phyloP scores from a whole-genome alignment of 2,797 vertebrate species.

The Macrochelys suwanniensis region DNA sequence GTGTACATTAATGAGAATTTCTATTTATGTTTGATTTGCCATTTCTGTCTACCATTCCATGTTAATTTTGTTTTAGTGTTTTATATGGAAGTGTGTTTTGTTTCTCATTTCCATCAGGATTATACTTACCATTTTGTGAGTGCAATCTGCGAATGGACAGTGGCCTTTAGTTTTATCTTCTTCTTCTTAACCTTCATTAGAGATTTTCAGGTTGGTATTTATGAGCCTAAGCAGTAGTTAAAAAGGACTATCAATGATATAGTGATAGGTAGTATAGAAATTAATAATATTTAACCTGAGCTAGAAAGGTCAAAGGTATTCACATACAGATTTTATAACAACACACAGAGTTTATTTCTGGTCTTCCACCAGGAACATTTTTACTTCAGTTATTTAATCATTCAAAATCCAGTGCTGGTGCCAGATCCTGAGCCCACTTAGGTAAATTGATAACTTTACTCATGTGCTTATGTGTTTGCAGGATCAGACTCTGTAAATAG shows the following conservation, averaged over 20 bases:
- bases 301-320: background rate
- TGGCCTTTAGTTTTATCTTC: constrained; percentile 93
- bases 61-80: background rate
- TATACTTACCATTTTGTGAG: constrained; percentile 87
- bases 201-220: constrained; percentile 92
- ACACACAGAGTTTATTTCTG: background rate
- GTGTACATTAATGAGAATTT: background rate
- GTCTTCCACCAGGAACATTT: background rate
- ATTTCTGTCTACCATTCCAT: background rate
- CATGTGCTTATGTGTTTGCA: background rate
- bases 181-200: constrained; percentile 94
- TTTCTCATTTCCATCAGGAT: constrained; percentile 80
- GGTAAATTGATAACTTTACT: background rate
- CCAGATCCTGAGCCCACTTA: background rate
- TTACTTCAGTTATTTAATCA: background rate
- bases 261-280: constrained; percentile 10
- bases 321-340: background rate
- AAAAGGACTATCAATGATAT: background rate
- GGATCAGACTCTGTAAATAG: background rate
- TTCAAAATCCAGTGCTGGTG: background rate
- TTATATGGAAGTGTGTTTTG: constrained; percentile 13
- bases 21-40: background rate
- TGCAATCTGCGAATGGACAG: constrained; percentile 91
- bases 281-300: background rate
- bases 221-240: background rate